Conservation (phyloP, 1,140 invertebrate genomes). For the Oreohelix idahoensis region DNA sequence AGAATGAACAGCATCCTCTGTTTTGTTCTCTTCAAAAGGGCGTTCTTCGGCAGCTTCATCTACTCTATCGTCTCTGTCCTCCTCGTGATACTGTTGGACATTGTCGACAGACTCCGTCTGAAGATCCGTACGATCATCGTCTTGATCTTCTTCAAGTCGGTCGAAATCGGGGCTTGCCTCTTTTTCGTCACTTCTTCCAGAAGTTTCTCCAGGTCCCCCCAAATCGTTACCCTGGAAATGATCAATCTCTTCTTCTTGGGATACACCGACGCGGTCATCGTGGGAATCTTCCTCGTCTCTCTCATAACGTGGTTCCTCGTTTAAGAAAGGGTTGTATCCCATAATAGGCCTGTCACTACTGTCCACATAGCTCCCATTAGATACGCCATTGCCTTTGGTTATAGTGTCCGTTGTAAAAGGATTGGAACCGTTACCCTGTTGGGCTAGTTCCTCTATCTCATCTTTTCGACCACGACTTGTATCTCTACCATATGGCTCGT, state of each 20-base stretch:
- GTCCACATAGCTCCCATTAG: neutral
- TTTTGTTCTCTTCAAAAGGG: neutral
- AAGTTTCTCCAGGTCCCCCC: neutral
- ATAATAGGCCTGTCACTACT: slow-evolving; percentile 8
- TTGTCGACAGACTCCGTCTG: neutral
- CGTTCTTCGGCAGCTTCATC: neutral
- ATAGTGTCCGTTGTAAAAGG: neutral
- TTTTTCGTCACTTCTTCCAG: neutral
- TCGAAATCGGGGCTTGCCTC: neutral
- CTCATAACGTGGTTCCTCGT: neutral
- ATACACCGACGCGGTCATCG: neutral
- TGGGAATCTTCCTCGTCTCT: neutral
- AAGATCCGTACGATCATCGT: neutral
- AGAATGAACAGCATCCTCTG: neutral
- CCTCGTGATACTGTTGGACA: neutral
- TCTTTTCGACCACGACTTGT: neutral
- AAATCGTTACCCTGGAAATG: neutral
- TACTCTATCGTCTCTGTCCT: neutral
- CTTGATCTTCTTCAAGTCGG: neutral
- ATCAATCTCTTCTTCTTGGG: neutral
- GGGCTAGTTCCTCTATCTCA: neutral
- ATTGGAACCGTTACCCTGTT: neutral
- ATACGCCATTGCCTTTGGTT: neutral
- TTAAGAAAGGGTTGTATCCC: slow-evolving; percentile 26
- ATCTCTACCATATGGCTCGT: neutral